Evolutionary conservation across 2,888 invertebrate species (phyloP).

Genomic region (Phaonia tiefii): DNA sequence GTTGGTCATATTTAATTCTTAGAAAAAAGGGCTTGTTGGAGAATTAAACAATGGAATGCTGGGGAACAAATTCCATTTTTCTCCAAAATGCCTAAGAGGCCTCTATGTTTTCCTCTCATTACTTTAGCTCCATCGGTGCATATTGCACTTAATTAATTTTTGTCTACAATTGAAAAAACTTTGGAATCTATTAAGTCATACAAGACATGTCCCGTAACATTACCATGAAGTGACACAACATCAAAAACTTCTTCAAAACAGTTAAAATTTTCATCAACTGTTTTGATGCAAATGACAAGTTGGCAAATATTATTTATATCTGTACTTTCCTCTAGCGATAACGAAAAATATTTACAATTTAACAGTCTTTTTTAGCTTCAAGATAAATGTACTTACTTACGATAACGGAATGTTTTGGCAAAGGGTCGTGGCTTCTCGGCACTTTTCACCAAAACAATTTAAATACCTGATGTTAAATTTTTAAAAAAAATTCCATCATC

Average conservation of each 20-base stretch:
- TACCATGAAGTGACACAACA: conserved; percentile 4
- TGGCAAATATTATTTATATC: too few relatives aligned
- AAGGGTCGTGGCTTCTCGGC: neutral
- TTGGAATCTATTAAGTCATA: conserved; percentile 23
- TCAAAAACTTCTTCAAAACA: conserved; percentile 11
- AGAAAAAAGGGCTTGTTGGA: neutral
- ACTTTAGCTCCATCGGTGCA: too few relatives aligned
- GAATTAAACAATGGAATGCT: too few relatives aligned
- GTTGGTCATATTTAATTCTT: conserved; percentile 29
- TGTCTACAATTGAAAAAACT: conserved; percentile 30
- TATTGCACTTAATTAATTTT: conserved; percentile 19
- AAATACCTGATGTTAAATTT: conserved; percentile 35
- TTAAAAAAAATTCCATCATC: conserved; percentile 31
- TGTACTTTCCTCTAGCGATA: too few relatives aligned
- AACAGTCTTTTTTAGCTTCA: neutral
- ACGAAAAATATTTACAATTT: conserved; percentile 28
- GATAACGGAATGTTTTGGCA: conserved; percentile 27
- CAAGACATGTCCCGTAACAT: too few relatives aligned
- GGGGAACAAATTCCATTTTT: too few relatives aligned
- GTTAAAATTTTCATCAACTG: conserved; percentile 47
- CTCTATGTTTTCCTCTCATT: conserved; percentile 39
- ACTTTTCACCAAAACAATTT: conserved; percentile 4
- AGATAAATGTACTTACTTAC: too few relatives aligned
- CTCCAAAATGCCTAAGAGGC: too few relatives aligned
- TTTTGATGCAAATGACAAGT: too few relatives aligned